Percentiles rank a stretch among this genome's conserved stretches.
These are phyloP conservation scores for Parazoanthus swiftii DNA, from an alignment of 92 coral and sea anemone genomes.

Conservation along the genomic window DNA sequence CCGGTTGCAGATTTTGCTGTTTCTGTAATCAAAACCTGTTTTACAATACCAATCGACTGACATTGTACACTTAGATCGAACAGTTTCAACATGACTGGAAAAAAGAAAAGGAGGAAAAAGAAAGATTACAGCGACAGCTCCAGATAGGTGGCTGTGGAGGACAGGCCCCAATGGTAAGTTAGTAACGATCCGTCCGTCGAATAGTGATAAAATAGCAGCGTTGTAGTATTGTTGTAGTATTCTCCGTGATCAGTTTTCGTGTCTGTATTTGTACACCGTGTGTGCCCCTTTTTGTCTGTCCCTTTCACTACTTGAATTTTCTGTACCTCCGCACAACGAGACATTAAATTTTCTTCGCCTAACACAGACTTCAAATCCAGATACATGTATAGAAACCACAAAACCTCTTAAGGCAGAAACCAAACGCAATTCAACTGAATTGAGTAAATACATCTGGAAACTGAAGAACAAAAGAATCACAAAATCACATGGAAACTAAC, in stretches of 20 bases:
- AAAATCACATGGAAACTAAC: no score
- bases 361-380: no score
- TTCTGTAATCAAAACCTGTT: neutral
- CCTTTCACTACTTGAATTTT: neutral
- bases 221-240: no score
- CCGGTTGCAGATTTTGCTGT: neutral
- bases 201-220: no score
- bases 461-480: no score
- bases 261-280: neutral
- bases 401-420: no score
- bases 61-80: conserved; percentile 50
- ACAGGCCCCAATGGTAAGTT: conserved; percentile 3
- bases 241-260: no score
- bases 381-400: no score
- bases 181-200: neutral
- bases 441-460: no score
- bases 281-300: neutral
- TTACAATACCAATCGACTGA: neutral
- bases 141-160: conserved; percentile 33
- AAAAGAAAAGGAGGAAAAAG: conserved; percentile 87
- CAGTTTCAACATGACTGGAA: conserved; percentile 81
- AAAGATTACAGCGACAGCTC: conserved; percentile 66
- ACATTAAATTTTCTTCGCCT: no score
- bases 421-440: no score
- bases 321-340: no score